Evolutionary conservation across 1,140 invertebrate species (phyloP).

Genomic region (Brachionus rubens): DNA sequence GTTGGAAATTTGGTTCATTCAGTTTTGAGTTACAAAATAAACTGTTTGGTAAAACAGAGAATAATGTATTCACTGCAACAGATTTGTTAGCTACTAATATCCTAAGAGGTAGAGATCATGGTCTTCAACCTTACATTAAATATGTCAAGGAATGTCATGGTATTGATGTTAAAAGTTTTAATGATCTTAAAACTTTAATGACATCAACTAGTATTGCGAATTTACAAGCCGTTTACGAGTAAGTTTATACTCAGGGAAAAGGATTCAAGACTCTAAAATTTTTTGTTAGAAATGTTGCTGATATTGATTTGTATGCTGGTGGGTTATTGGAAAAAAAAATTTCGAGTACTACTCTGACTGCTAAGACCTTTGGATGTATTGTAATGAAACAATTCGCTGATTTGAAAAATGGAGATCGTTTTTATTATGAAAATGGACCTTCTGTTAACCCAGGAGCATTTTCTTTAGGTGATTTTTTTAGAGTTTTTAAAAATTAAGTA

Average conservation of each 20-base stretch:
- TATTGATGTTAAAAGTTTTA: conserved; percentile 6
- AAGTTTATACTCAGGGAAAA: background rate
- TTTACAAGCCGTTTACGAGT: conserved; percentile 9
- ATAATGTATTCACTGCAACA: background rate
- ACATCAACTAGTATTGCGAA: background rate
- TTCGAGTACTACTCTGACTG: conserved; percentile 73
- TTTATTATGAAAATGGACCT: conserved; percentile 77
- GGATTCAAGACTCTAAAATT: background rate
- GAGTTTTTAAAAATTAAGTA: background rate
- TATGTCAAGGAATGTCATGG: conserved; percentile 20
- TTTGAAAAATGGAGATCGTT: conserved; percentile 82
- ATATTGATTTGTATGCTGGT: conserved; percentile 53
- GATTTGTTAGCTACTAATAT: conserved; percentile 19
- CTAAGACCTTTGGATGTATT: conserved; percentile 88
- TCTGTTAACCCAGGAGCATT: conserved; percentile 14
- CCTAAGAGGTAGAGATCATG: conserved; percentile 31
- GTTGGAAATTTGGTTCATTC: conserved; percentile 22
- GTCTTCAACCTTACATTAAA: conserved; percentile 6
- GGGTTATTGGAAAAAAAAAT: conserved; percentile 79
- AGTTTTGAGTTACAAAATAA: background rate
- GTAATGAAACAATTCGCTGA: conserved; percentile 88
- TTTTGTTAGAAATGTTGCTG: conserved; percentile 24
- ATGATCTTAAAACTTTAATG: background rate
- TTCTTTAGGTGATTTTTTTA: background rate
- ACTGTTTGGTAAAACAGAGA: conserved; percentile 37